A percentile compares a stretch with the other conserved stretches of the same genome.
phyloP scores from a whole-genome alignment of 1,140 invertebrate species.

The Eulimnadia texana region DNA sequence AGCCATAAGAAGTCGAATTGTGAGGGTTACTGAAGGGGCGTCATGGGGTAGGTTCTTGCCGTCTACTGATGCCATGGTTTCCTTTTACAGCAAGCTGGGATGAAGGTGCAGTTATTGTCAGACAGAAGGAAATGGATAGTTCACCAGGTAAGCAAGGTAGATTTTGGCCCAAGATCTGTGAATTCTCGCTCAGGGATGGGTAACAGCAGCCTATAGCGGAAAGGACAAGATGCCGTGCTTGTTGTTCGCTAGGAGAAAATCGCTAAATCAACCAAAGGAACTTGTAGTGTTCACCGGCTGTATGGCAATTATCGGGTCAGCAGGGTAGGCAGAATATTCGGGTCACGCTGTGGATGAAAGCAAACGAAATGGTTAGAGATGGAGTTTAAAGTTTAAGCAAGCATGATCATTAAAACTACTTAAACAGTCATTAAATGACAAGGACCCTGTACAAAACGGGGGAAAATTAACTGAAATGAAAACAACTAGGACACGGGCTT shows the following conservation, averaged over 20 bases:
- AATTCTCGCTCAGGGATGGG: neutral
- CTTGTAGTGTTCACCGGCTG: neutral
- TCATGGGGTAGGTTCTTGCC: slow-evolving; percentile 32
- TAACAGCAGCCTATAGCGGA: neutral
- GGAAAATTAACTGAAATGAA: neutral
- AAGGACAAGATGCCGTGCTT: neutral
- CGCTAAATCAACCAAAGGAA: neutral
- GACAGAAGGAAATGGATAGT: neutral
- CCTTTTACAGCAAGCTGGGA: neutral
- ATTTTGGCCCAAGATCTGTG: neutral
- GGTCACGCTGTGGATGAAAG: neutral
- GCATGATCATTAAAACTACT: neutral
- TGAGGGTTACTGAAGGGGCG: slow-evolving; percentile 78
- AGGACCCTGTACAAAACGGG: too few relatives aligned
- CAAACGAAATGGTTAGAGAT: neutral
- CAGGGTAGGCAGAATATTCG: neutral
- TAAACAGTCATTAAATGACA: too few relatives aligned
- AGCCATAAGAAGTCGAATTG: slow-evolving; percentile 97
- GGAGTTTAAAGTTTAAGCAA: neutral
- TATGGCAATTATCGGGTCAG: neutral
- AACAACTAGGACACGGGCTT: too few relatives aligned
- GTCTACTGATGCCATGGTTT: slow-evolving; percentile 25
- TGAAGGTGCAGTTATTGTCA: neutral
- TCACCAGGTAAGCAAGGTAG: neutral
- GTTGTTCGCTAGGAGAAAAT: neutral